Conservation (phyloP, 2,113 vertebrate species). For the Podilymbus podiceps region DNA sequence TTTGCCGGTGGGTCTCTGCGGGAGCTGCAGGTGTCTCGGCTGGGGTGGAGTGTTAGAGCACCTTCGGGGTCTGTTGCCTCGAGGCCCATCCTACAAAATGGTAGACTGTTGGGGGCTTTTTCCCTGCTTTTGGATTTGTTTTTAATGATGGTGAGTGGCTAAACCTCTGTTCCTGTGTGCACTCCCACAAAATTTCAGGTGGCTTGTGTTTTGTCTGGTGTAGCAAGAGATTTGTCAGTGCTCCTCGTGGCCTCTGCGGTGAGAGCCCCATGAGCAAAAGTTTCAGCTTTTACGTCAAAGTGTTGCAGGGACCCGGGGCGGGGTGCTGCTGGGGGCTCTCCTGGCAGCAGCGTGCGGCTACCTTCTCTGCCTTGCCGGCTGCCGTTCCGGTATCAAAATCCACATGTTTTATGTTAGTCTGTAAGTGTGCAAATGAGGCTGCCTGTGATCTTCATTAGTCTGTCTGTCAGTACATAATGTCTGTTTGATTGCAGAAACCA, state of each 20-base stretch:
- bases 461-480: rapidly evolving
- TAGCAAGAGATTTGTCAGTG: too few species aligned
- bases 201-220: neutral
- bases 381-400: rapidly evolving
- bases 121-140: neutral
- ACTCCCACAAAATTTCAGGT: too few species aligned
- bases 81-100: neutral
- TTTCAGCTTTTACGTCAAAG: rapidly evolving
- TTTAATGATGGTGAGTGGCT: neutral
- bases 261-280: rapidly evolving
- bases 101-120: too few species aligned
- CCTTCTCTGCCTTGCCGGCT: rapidly evolving
- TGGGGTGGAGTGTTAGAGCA: too few species aligned
- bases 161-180: neutral
- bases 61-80: too few species aligned
- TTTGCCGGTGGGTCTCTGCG: neutral
- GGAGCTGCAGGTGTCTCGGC: neutral
- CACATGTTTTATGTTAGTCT: too few species aligned
- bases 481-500: neutral
- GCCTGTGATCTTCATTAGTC: neutral
- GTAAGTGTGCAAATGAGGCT: rapidly evolving
- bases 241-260: neutral
- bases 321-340: neutral
- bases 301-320: rapidly evolving
- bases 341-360: rapidly evolving